Evolutionary conservation across 2,113 vertebrate genomes (phyloP).

Genomic region (Cisticola juncidis): DNA sequence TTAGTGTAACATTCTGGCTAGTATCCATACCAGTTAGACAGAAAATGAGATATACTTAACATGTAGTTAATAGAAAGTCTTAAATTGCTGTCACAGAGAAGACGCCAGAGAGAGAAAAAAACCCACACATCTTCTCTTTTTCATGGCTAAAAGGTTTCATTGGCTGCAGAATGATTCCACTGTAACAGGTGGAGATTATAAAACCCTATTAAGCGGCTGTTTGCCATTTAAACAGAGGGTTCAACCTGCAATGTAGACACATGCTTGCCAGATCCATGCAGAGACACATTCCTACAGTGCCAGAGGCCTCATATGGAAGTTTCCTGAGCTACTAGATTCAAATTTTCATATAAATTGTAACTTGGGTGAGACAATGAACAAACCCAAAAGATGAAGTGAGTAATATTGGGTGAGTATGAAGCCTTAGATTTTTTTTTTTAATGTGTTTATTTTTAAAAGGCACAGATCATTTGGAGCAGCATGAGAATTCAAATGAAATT

Average conservation of each 20-base stretch:
- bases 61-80: background rate
- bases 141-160: background rate
- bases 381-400: background rate
- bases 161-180: background rate
- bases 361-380: background rate
- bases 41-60: background rate
- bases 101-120: background rate
- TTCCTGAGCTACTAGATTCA: background rate
- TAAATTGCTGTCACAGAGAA: background rate
- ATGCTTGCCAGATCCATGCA: background rate
- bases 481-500: background rate
- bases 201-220: background rate
- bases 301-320: background rate
- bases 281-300: background rate
- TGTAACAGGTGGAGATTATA: background rate
- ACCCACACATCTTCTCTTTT: background rate
- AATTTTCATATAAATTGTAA: background rate
- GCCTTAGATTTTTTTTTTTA: accelerated
- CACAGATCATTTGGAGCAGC: background rate
- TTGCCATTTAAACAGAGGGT: background rate
- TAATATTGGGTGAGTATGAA: background rate
- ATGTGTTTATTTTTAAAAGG: background rate
- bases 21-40: background rate
- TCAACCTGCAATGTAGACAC: background rate
- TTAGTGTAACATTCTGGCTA: background rate